Conservation (phyloP, 2,888 invertebrate genomes). For the Timema cristinae region DNA sequence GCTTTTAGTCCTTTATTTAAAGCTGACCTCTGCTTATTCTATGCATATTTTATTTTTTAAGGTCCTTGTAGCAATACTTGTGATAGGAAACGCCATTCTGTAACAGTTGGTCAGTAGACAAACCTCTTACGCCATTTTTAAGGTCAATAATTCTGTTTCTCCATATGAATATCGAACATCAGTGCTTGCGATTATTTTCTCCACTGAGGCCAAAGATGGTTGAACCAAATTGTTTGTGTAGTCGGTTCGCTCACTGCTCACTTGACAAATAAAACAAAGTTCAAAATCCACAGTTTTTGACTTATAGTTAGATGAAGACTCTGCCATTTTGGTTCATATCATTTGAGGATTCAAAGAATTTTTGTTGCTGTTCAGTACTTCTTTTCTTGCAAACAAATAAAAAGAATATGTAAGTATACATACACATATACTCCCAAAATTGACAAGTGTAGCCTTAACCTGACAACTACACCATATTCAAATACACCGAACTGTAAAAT, state of each 20-base stretch:
- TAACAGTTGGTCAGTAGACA: background rate
- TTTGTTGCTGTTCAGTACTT: background rate
- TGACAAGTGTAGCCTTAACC: background rate
- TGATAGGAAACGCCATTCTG: constrained; percentile 2
- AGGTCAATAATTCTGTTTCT: background rate
- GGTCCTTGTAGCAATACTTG: constrained; percentile 1
- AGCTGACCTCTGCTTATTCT: background rate
- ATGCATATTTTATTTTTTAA: background rate
- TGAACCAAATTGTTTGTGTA: constrained; percentile 1
- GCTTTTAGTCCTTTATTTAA: background rate
- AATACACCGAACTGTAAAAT: background rate
- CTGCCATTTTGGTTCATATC: background rate
- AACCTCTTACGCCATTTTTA: constrained; percentile 5
- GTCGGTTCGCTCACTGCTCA: background rate
- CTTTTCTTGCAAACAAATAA: background rate
- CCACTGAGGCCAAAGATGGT: constrained; percentile 6
- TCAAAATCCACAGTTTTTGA: background rate
- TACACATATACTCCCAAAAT: background rate
- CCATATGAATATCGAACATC: background rate
- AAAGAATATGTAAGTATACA: background rate
- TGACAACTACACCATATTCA: background rate
- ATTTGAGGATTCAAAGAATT: background rate
- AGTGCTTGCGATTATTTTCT: constrained; percentile 7
- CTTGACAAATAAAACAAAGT: constrained; percentile 8
- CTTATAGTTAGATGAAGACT: background rate